Percentiles rank a stretch among this genome's conserved stretches.
Conservation (phyloP, 2,888 invertebrate genomes). For the Trachelus tabidus region DNA sequence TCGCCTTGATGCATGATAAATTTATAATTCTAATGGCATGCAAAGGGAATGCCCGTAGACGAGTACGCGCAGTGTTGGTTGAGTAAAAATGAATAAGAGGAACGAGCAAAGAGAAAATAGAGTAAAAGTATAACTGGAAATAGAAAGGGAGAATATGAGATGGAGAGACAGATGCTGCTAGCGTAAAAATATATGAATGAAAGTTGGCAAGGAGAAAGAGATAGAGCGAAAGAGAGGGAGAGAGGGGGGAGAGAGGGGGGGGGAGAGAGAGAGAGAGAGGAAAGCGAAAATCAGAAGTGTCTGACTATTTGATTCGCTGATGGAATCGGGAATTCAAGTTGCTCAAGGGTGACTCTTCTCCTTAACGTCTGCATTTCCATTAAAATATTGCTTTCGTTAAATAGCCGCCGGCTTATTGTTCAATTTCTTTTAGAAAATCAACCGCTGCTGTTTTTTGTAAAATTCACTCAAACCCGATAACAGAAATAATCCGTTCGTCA, state of each 20-base stretch:
- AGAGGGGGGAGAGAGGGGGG: constrained; percentile 24
- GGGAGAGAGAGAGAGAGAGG: constrained; percentile 27
- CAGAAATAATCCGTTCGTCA: neutral
- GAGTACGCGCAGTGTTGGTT: neutral
- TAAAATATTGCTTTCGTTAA: constrained; percentile 19
- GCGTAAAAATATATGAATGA: neutral
- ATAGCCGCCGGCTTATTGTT: constrained; percentile 4
- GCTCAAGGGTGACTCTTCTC: neutral
- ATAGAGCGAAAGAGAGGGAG: constrained; percentile 16
- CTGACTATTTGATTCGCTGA: constrained; percentile 30
- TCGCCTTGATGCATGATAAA: neutral
- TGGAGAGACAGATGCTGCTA: constrained; percentile 8
- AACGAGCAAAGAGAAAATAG: neutral
- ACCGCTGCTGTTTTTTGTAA: neutral
- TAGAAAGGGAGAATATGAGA: constrained; percentile 6
- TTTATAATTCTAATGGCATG: neutral
- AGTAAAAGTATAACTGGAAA: constrained; percentile 3
- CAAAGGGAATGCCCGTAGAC: constrained; percentile 1
- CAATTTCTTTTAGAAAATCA: neutral
- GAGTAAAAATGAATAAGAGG: constrained; percentile 4
- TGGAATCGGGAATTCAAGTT: constrained; percentile 15
- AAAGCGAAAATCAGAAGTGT: constrained; percentile 19
- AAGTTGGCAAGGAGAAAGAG: constrained; percentile 20
- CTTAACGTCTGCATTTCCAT: constrained; percentile 13
- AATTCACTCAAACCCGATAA: neutral